phyloP scores from a whole-genome alignment of 2,113 vertebrate species.

The Onychostoma macrolepis region DNA sequence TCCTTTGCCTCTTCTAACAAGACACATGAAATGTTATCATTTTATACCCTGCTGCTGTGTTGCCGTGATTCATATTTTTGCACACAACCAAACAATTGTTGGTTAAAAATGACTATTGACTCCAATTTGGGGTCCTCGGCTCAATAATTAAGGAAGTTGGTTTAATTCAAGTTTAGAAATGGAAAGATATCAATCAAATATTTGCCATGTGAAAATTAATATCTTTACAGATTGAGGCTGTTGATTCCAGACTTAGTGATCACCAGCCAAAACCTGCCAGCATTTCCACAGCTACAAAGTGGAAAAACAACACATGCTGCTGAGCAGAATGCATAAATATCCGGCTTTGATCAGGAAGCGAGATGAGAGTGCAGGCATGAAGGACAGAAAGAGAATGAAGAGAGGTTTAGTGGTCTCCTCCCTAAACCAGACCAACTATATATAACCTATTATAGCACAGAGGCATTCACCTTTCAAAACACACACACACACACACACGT shows the following conservation, averaged over 20 bases:
- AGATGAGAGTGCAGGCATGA: slow-evolving; percentile 7
- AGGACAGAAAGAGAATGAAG: slow-evolving; percentile 9
- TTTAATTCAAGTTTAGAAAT: slow-evolving; percentile 2
- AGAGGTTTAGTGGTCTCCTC: not conserved
- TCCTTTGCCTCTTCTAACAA: not conserved
- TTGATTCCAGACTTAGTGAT: slow-evolving; percentile 18
- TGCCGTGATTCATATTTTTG: not conserved
- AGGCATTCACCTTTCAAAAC: not conserved
- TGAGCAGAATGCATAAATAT: slow-evolving; percentile 32
- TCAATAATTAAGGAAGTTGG: not conserved
- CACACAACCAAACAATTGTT: not conserved
- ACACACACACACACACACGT: not conserved
- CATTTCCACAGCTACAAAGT: slow-evolving; percentile 33
- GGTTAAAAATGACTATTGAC: slow-evolving; percentile 22
- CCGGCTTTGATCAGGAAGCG: slow-evolving; percentile 8
- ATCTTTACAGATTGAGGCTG: slow-evolving; percentile 28
- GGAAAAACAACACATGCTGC: slow-evolving; percentile 30
- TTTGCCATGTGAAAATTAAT: not conserved
- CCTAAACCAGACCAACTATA: not conserved
- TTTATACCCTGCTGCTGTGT: not conserved
- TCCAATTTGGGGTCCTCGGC: not conserved
- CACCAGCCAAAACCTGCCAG: not conserved
- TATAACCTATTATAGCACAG: not conserved
- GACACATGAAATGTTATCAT: not conserved
- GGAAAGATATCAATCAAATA: slow-evolving; percentile 18